These are phyloP conservation scores for Felis catus DNA, from an alignment of 2,113 vertebrate species.

Conservation along the genomic window DNA sequence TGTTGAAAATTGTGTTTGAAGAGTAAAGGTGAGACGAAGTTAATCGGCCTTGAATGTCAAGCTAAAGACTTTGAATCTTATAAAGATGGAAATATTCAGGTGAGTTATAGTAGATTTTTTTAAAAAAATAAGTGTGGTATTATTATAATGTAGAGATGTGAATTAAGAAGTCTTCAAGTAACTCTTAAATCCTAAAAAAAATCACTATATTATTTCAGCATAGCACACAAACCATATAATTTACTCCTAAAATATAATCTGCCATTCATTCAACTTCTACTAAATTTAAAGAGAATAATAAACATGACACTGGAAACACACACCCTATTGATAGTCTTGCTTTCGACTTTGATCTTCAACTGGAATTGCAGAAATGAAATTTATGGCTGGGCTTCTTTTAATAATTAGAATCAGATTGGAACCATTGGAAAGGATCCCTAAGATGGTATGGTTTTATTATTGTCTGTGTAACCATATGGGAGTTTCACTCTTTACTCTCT, in stretches of 20 bases:
- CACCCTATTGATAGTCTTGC: not conserved
- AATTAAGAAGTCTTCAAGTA: conserved; percentile 10
- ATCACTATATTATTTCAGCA: not conserved
- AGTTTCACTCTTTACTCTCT: conserved; percentile 13
- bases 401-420: not conserved
- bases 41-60: conserved; percentile 20
- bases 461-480: not conserved
- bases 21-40: not conserved
- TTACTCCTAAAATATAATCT: not conserved
- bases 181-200: not conserved
- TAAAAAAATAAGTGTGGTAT: not conserved
- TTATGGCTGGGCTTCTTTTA: not conserved
- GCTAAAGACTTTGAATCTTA: not conserved
- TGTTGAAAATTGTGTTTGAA: not conserved
- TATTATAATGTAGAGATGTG: not conserved
- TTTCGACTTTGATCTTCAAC: conserved; percentile 8
- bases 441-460: not conserved
- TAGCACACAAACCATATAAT: not conserved
- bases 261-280: not conserved
- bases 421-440: not conserved
- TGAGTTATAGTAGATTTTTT: not conserved
- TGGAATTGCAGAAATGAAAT: not conserved
- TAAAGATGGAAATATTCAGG: conserved; percentile 1
- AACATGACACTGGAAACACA: not conserved
- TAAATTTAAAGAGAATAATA: not conserved